A percentile compares a stretch with the other conserved stretches of the same genome.
These are phyloP conservation scores for Cantharis lateralis DNA, from an alignment of 2,888 invertebrate genomes.

Conservation along the genomic window DNA sequence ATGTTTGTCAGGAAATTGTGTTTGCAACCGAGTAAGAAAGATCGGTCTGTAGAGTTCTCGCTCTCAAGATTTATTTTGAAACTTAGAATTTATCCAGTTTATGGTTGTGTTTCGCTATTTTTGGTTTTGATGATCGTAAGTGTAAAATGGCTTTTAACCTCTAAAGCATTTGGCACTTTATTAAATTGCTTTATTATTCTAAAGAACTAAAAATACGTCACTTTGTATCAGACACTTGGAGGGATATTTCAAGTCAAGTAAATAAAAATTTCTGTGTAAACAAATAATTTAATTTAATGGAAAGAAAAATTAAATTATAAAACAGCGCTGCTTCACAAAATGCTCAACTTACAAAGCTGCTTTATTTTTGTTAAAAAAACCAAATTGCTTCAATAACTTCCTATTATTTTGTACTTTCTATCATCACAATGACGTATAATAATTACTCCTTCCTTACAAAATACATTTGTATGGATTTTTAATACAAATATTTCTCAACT, in stretches of 20 bases:
- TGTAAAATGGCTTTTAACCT: conserved; percentile 37
- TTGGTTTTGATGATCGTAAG: conserved; percentile 30
- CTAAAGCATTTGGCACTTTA: conserved; percentile 35
- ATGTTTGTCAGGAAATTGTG: conserved; percentile 26
- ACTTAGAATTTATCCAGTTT: conserved; percentile 27
- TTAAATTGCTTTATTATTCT: conserved; percentile 39
- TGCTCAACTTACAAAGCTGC: background rate
- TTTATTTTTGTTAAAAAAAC: background rate
- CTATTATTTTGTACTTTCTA: background rate
- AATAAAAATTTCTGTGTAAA: background rate
- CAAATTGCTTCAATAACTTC: background rate
- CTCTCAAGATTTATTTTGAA: conserved; percentile 22
- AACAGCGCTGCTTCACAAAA: no score
- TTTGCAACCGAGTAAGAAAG: conserved; percentile 22
- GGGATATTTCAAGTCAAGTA: conserved; percentile 11
- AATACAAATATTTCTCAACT: background rate
- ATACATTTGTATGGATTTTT: background rate
- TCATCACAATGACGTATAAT: background rate
- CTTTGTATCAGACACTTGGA: conserved; percentile 23
- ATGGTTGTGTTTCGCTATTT: conserved; percentile 24
- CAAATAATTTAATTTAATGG: background rate
- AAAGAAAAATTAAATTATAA: background rate
- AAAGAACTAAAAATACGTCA: conserved; percentile 25
- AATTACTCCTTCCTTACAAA: background rate
- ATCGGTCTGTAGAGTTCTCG: conserved; percentile 19